Percentiles rank a stretch among this genome's conserved stretches.
Conservation (phyloP, 1,140 invertebrate genomes). For the Drosophila eugracilis region DNA sequence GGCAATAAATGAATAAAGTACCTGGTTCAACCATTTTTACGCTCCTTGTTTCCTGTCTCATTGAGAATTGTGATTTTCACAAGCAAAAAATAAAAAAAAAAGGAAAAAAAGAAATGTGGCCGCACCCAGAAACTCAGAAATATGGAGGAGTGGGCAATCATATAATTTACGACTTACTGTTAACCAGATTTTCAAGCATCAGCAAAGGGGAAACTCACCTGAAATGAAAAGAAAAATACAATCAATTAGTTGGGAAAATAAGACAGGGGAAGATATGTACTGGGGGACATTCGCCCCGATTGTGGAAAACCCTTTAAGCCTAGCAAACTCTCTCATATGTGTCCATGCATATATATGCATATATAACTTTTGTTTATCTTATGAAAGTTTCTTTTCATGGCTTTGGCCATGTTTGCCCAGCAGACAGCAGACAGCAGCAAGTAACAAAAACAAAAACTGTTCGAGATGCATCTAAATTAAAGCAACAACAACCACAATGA, state of each 20-base stretch:
- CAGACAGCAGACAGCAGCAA: constrained; percentile 6
- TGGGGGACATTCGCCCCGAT: constrained; percentile 1
- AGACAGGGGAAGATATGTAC: background rate
- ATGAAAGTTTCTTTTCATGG: constrained; percentile 48
- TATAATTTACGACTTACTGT: constrained; percentile 42
- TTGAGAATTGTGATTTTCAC: constrained; percentile 24
- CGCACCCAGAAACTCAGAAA: constrained; percentile 4
- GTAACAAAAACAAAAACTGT: constrained; percentile 27
- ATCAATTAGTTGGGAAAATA: constrained; percentile 30
- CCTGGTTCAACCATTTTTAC: constrained; percentile 32
- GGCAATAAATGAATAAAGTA: constrained; percentile 11
- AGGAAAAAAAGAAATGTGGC: background rate
- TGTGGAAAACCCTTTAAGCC: background rate
- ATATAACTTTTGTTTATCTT: constrained; percentile 54
- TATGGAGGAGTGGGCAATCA: constrained; percentile 1
- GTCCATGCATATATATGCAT: constrained; percentile 43
- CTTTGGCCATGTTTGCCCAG: constrained; percentile 51
- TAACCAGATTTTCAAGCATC: constrained; percentile 19
- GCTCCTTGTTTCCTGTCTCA: constrained; percentile 49
- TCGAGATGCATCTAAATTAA: constrained; percentile 64
- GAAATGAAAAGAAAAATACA: constrained; percentile 32
- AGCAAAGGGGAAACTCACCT: constrained; percentile 49
- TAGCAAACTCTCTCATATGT: constrained; percentile 7
- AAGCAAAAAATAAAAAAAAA: constrained; percentile 3
- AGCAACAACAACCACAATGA: constrained; percentile 59